Evolutionary conservation across 2,113 vertebrate genomes (phyloP).

Genomic region (Puma concolor): DNA sequence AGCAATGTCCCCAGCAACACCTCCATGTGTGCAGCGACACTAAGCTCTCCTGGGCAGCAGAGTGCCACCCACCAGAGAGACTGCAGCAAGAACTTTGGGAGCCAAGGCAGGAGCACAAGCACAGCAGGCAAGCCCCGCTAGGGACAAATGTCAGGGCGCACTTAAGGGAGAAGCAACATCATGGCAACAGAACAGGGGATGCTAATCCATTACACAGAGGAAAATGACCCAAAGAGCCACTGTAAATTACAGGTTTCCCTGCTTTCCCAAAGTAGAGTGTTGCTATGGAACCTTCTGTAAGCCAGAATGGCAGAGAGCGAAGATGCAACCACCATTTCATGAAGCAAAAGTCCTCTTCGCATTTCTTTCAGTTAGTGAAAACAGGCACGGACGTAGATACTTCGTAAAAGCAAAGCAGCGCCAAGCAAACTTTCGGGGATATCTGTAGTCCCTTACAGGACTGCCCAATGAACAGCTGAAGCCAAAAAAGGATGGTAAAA

Average conservation of each 20-base stretch:
- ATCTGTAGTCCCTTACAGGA: background rate
- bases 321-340: background rate
- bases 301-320: background rate
- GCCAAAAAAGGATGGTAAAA: background rate
- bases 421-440: background rate
- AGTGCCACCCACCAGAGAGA: background rate
- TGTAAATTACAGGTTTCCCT: rapidly evolving
- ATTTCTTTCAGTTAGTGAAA: background rate
- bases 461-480: background rate
- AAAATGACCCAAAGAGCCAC: background rate
- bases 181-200: rapidly evolving
- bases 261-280: background rate
- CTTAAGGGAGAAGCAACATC: background rate
- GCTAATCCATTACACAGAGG: background rate
- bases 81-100: background rate
- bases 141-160: too few relatives aligned
- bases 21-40: rapidly evolving
- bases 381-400: background rate
- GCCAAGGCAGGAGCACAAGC: background rate
- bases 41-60: background rate
- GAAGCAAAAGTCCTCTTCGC: background rate
- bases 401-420: background rate
- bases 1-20: background rate
- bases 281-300: background rate
- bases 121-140: background rate